phyloP scores from a whole-genome alignment of 2,797 vertebrate species.

The Lophius americanus region DNA sequence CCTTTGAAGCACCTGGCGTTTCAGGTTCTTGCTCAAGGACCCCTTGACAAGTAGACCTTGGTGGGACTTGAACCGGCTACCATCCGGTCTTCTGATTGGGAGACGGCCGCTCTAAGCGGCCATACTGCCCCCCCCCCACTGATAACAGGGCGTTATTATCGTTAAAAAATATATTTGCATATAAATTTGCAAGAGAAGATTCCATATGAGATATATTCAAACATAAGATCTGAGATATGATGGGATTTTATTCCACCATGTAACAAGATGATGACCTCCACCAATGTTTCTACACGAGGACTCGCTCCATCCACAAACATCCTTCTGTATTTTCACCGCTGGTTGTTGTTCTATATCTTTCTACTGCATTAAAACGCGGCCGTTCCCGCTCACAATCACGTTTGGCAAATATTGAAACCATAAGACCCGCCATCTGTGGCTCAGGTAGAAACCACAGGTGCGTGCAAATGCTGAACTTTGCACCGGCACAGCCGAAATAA shows the following conservation, averaged over 20 bases:
- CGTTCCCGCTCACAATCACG: not conserved
- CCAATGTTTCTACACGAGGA: too few relatives aligned
- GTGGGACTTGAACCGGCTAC: too few relatives aligned
- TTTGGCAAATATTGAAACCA: constrained; percentile 14
- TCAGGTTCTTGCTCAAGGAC: too few relatives aligned
- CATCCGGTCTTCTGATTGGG: too few relatives aligned
- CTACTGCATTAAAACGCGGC: not conserved
- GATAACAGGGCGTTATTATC: too few relatives aligned
- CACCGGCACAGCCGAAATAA: constrained; percentile 25
- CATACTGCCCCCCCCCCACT: too few relatives aligned
- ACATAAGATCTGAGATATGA: not conserved
- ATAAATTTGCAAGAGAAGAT: constrained; percentile 4
- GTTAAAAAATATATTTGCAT: not conserved
- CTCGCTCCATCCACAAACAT: too few relatives aligned
- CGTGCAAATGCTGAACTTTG: constrained; percentile 31
- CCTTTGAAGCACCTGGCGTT: too few relatives aligned
- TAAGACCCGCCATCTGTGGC: constrained; percentile 20
- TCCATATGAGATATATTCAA: constrained; percentile 6
- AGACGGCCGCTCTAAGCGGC: too few relatives aligned
- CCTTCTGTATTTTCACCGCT: too few relatives aligned
- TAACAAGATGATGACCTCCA: not conserved
- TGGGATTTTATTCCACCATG: not conserved
- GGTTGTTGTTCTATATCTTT: not conserved
- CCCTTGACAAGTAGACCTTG: too few relatives aligned
- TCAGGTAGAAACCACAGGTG: constrained; percentile 27